phyloP scores from a whole-genome alignment of 2,797 vertebrate species.

The Spinus pinus region DNA sequence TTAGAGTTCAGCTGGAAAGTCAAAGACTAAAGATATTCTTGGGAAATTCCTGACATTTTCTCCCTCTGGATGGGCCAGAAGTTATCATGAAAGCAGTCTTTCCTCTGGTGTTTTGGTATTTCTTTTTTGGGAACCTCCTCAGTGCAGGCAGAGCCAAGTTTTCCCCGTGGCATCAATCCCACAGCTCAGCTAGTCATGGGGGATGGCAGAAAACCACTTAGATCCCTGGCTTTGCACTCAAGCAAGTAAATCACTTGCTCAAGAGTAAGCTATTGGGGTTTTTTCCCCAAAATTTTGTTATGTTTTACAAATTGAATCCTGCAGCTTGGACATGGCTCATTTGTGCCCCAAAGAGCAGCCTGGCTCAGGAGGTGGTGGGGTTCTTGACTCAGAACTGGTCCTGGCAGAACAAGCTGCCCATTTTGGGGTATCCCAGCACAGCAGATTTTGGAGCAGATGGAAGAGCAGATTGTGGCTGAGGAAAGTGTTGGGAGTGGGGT shows the following conservation, averaged over 20 bases:
- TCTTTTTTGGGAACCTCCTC: background rate
- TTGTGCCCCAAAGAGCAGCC: background rate
- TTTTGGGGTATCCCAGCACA: no score
- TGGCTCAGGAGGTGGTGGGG: background rate
- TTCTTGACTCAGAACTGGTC: fast-evolving
- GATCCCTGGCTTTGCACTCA: background rate
- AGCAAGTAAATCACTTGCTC: background rate
- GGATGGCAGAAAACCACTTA: background rate
- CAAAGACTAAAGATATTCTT: background rate
- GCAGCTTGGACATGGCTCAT: background rate
- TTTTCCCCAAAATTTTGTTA: background rate
- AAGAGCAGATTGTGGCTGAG: background rate
- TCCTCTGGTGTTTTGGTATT: background rate
- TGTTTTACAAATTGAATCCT: background rate
- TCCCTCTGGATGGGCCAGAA: background rate
- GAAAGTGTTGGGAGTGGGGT: fast-evolving
- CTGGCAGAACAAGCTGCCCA: fast-evolving
- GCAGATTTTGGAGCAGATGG: fast-evolving
- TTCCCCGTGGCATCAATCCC: fast-evolving
- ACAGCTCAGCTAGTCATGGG: fast-evolving
- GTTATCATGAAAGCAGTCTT: background rate
- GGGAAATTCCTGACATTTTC: slow-evolving; percentile 31
- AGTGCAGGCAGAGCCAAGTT: background rate
- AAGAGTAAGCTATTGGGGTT: background rate
- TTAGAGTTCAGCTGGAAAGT: background rate